Evolutionary conservation across 2,888 invertebrate species (phyloP).

Genomic region (Julus scandinavius): DNA sequence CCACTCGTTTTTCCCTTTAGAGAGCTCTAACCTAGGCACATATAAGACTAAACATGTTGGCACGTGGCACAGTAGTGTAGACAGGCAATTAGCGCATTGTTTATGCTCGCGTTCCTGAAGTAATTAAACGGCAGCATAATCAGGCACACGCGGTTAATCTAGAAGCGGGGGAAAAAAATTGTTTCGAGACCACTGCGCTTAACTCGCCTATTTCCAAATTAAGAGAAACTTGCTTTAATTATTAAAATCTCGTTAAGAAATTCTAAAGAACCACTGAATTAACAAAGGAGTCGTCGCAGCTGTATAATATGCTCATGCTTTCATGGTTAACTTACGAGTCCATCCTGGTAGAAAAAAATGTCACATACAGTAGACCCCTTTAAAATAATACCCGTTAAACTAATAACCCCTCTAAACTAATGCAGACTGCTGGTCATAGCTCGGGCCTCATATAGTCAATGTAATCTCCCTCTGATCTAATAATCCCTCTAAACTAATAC

Average conservation of each 20-base stretch:
- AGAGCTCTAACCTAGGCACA: no score
- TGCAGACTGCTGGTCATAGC: no score
- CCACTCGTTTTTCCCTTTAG: no score
- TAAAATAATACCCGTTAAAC: no score
- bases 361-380: no score
- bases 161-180: neutral
- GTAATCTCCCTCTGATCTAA: no score
- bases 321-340: no score
- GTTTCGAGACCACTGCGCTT: neutral
- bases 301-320: neutral
- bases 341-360: no score
- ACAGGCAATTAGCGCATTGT: conserved; percentile 22
- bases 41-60: no score
- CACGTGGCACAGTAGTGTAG: neutral
- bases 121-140: conserved; percentile 20
- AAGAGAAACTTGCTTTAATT: neutral
- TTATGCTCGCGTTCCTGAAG: neutral
- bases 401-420: no score
- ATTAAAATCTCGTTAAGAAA: neutral
- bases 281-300: neutral
- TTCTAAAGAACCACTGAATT: neutral
- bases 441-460: no score
- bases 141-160: neutral
- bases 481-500: no score
- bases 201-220: neutral